phyloP scores from a whole-genome alignment of 1,140 invertebrate genomes.

The Mizuhopecten yessoensis region DNA sequence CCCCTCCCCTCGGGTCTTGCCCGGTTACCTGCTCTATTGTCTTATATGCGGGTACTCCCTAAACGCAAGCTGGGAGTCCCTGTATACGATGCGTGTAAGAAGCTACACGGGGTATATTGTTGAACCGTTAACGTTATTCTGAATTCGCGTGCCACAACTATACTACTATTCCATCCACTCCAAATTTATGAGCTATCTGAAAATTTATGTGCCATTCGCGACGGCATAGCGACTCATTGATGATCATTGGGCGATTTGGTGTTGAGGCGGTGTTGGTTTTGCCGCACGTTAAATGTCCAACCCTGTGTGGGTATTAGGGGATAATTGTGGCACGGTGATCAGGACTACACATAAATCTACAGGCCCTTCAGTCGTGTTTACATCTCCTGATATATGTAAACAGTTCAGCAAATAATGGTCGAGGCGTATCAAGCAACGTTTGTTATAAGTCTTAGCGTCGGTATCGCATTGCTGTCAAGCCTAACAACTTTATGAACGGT shows the following conservation, averaged over 20 bases:
- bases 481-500: not conserved
- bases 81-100: no score
- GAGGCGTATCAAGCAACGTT: not conserved
- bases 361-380: conserved; percentile 15
- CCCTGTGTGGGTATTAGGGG: not conserved
- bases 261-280: not conserved
- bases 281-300: conserved; percentile 14
- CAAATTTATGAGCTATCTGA: conserved; percentile 39
- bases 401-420: conserved; percentile 17
- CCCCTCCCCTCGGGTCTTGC: no score
- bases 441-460: not conserved
- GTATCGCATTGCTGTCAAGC: not conserved
- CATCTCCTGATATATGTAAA: conserved; percentile 6
- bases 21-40: no score
- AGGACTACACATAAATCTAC: conserved; percentile 14
- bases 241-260: not conserved
- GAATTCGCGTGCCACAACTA: not conserved
- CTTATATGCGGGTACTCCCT: no score
- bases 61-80: no score
- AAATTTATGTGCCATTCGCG: conserved; percentile 33
- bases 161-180: conserved; percentile 6
- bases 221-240: not conserved
- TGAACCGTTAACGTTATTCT: not conserved
- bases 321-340: not conserved
- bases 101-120: not conserved